Base-by-base conservation (phyloP, 2,888 invertebrate species). In the Cheilosia urbana region DNA sequence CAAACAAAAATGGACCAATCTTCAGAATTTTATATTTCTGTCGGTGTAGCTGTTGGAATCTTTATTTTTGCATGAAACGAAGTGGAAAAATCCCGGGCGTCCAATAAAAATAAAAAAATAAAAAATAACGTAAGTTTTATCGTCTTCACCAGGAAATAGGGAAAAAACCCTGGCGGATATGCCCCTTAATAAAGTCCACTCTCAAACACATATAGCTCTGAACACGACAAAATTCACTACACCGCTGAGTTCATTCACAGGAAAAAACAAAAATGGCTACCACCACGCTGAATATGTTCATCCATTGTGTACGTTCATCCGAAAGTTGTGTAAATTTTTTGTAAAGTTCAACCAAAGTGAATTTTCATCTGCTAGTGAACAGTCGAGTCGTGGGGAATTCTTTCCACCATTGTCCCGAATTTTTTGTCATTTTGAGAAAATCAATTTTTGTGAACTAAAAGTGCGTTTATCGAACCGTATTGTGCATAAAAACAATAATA, bases 401-500 rank as follows among this genome's bases (percentile, higher is more conserved):
- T 72, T 81, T 85, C 81, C 85, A 81, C 81, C 81, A 85, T 85
- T 85, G 85, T 80, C 66, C 57, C 71, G 75, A 83, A 57, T 71
- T 69, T 71, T 76, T 42, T 37, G 45, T 45, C 76, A 72, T 47
- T 49, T 49, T 79, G 53, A 66, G 88, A 88, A 88, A 78, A 87
- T 84, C 60, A 72, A 82, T 87, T 88, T 88, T 88, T 88, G 84
- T 80, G 73, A 76, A 71, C 65, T 87, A 87, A 89, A 88, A 89
- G 88, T 89, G 89, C 66, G 87, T 77, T 85, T 84, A 89, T 88
- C 88, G 87, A 89, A 89, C 84, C 87, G 87, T 87, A 89, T 87
- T 87, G 88, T 89, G 89, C 89, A 90, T 89, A 88, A 89, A 89
- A 90, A 89, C 88, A 89, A 88, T 87, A 69, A 84, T 69, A 81